Conservation (phyloP, 2,797 vertebrate genomes). For the Odontamblyopus rebecca region DNA sequence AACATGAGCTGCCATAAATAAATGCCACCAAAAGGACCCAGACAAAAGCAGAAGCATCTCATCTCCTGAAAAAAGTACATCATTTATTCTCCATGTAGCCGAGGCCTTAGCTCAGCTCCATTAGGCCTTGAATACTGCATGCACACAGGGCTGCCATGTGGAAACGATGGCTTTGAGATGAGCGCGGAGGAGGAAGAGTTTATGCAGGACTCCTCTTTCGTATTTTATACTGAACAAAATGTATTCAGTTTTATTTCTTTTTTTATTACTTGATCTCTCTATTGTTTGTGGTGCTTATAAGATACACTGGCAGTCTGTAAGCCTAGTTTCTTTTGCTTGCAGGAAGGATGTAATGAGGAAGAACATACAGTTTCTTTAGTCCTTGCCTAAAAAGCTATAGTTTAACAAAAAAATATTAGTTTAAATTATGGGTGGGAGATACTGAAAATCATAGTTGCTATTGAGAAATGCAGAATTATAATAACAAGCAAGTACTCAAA, state of each 20-base stretch:
- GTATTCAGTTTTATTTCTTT: conserved; percentile 6
- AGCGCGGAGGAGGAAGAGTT: conserved; percentile 30
- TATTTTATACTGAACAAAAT: not conserved
- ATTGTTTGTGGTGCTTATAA: not conserved
- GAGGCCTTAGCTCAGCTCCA: conserved; percentile 73
- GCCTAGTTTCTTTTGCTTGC: not conserved
- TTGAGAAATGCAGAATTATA: too few species aligned
- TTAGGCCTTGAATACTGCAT: conserved; percentile 73
- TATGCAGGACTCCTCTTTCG: conserved; percentile 15
- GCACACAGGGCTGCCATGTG: conserved; percentile 65
- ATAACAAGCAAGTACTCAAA: too few species aligned
- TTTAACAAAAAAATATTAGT: too few species aligned
- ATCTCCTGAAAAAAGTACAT: conserved; percentile 52
- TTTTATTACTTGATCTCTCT: not conserved
- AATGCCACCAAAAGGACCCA: conserved; percentile 42
- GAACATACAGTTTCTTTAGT: not conserved
- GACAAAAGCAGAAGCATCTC: conserved; percentile 4
- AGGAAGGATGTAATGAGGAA: not conserved
- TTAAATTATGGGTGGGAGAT: too few species aligned
- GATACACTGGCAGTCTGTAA: not conserved
- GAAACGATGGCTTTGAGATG: conserved; percentile 58
- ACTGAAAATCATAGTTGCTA: too few species aligned
- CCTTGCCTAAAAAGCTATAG: not conserved
- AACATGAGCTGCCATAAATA: not conserved
- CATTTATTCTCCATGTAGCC: conserved; percentile 62